Evolutionary conservation across 2,888 invertebrate species (phyloP), one percentile per base, ranked within the genome.

Genomic region (Agriopis leucophaearia): DNA sequence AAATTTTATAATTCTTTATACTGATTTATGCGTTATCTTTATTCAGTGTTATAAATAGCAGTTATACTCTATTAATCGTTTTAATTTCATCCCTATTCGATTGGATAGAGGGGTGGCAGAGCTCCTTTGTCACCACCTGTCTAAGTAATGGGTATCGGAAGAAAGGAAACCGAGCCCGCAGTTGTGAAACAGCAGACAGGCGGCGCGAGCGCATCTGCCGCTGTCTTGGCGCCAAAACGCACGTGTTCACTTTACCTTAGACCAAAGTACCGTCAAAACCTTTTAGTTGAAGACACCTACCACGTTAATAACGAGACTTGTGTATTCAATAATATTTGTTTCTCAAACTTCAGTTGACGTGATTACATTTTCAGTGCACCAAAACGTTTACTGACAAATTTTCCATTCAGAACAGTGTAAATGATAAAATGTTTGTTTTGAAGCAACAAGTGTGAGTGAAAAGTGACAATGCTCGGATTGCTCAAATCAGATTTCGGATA

Each of bases 121-220:
- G 79, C 82, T 89, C 87, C 85, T 88, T 87, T 89, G 90, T 90
- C 91, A 89, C 89, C 92, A 92, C 92, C 92, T 93, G 91, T 90
- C 90, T 78, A 59, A 79, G 87, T 91, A 91, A 91, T 90, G 85
- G 88, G 85, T 90, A 85, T 90, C 88, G 92, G 92, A 92, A 92
- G 91, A 69, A 61, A 88, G 88, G 85, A 79, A 72, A 78, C 80
- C 64, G 71, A 64, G 64, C 73, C 80, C 85, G 81, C 85, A 74
- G 75, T 75, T 74, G 66, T 64, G 82, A 84, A 78, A 82, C 81
- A 84, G 82, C 79, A 81, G 78, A 81, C 81, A 80, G 67, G 74
- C 85, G 84, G 81, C 88, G 88, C 86, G 74, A 68, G 84, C 90
- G 89, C 92, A 92, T 92, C 92, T 92, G 93, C 83, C 85, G 70